Evolutionary conservation across 2,888 invertebrate species (phyloP).

Genomic region (Nasonia oneida): DNA sequence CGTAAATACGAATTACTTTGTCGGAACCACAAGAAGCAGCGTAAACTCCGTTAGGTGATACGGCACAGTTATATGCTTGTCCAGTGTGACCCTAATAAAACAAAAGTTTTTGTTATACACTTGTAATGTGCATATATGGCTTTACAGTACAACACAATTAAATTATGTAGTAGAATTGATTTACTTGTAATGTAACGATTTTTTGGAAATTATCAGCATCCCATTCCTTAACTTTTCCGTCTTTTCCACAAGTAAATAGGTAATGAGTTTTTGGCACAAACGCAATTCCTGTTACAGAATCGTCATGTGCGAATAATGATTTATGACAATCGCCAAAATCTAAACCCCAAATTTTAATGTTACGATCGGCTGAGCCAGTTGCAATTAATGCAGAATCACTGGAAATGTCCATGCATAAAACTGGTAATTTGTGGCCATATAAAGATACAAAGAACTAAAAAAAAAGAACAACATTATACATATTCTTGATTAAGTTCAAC

Average conservation of each 20-base stretch:
- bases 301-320: constrained; percentile 97
- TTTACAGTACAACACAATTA: not conserved
- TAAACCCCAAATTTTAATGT: constrained; percentile 98
- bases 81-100: constrained; percentile 88
- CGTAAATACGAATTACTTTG: constrained; percentile 91
- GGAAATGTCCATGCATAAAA: constrained; percentile 95
- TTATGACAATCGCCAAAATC: constrained; percentile 99
- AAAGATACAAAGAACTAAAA: constrained; percentile 92
- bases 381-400: constrained; percentile 92
- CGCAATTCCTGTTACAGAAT: constrained; percentile 92
- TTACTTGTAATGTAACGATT: constrained; percentile 91
- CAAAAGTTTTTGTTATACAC: constrained; percentile 41
- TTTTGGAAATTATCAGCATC: constrained; percentile 95
- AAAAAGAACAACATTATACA: not conserved
- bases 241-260: constrained; percentile 96
- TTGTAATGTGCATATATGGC: not conserved
- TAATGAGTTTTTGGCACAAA: constrained; percentile 96
- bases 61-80: constrained; percentile 87
- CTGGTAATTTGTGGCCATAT: constrained; percentile 98
- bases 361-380: constrained; percentile 97
- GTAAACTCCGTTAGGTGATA: constrained; percentile 91
- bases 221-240: constrained; percentile 98
- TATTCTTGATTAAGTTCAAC: not conserved
- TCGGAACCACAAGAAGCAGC: constrained; percentile 92
- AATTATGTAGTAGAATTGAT: not conserved